These are phyloP conservation scores for Dinomys branickii DNA, from an alignment of 2,113 vertebrate species.

Conservation along the genomic window DNA sequence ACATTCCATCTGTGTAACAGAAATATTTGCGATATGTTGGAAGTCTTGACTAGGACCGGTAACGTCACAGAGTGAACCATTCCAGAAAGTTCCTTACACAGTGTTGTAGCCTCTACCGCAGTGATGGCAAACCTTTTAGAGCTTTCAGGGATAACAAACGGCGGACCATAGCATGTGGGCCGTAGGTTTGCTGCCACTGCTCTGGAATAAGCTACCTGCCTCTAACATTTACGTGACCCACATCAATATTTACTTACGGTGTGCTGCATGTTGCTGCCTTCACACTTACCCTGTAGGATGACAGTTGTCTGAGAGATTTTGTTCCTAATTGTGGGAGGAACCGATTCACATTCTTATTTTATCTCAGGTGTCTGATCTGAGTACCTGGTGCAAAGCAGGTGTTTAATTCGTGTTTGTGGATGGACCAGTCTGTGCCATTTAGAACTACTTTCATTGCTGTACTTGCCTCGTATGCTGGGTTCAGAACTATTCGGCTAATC, in stretches of 20 bases:
- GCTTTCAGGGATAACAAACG: neutral
- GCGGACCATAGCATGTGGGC: neutral
- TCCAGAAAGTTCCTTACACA: neutral
- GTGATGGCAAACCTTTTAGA: neutral
- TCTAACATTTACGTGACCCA: neutral
- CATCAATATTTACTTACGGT: neutral
- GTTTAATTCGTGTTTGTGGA: conserved; percentile 1
- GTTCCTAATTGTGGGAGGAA: neutral
- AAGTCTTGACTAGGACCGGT: neutral
- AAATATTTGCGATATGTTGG: neutral
- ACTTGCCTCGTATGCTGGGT: neutral
- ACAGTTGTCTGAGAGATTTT: neutral
- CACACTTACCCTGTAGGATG: neutral
- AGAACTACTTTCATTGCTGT: neutral
- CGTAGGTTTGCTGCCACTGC: neutral
- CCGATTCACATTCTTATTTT: neutral
- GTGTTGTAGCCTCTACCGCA: neutral
- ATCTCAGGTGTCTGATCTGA: neutral
- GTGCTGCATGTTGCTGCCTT: neutral
- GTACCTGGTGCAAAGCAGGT: neutral
- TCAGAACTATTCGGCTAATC: neutral
- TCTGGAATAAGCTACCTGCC: neutral
- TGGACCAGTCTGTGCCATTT: neutral
- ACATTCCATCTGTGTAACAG: neutral
- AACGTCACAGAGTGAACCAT: neutral